Percentiles rank a stretch among this genome's conserved stretches.
Evolutionary conservation across 2,113 vertebrate species (phyloP).

Genomic region (Alethe castanea): DNA sequence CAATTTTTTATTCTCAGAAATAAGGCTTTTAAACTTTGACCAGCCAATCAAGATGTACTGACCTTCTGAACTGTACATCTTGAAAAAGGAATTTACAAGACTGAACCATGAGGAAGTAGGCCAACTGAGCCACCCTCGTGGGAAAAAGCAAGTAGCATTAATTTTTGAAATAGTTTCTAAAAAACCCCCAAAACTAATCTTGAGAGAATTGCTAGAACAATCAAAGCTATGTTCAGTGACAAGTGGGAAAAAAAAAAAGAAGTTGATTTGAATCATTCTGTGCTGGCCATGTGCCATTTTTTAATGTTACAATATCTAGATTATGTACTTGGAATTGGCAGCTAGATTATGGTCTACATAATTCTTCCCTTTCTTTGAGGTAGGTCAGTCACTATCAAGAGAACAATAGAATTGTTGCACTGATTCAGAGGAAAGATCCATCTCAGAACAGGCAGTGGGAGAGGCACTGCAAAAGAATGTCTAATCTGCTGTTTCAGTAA

Average conservation of each 20-base stretch:
- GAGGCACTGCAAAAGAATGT: background rate
- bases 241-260: background rate
- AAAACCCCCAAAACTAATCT: background rate
- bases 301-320: background rate
- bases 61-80: background rate
- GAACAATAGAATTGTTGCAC: background rate
- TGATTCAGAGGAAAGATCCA: background rate
- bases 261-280: background rate
- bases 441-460: background rate
- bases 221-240: background rate
- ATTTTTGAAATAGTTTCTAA: constrained; percentile 2
- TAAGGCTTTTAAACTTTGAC: background rate
- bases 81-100: background rate
- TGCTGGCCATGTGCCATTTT: background rate
- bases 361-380: background rate
- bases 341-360: background rate
- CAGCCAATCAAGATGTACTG: background rate
- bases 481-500: background rate
- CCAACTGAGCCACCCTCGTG: background rate
- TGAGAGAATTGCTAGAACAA: background rate
- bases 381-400: background rate
- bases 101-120: background rate
- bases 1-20: background rate
- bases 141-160: background rate
- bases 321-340: background rate